Percentiles rank a stretch among this genome's conserved stretches.
phyloP scores from a whole-genome alignment of 2,797 vertebrate genomes.

The Lagorchestes hirsutus region DNA sequence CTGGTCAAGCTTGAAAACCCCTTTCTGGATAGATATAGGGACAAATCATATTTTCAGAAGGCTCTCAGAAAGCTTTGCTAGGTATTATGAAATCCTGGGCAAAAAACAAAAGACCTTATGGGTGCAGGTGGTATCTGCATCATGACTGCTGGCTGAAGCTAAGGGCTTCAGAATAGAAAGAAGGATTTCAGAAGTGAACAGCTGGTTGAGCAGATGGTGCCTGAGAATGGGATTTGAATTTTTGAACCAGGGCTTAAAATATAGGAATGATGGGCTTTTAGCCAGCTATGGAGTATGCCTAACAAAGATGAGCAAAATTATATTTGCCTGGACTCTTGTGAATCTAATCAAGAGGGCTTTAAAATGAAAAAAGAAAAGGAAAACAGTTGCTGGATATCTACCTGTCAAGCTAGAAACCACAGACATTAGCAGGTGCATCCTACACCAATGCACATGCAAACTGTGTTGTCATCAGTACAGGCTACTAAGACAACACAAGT shows the following conservation, averaged over 20 bases:
- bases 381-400: background rate
- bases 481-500: background rate
- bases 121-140: background rate
- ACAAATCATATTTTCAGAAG: background rate
- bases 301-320: background rate
- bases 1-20: background rate
- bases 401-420: background rate
- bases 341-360: slow-evolving; percentile 11
- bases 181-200: background rate
- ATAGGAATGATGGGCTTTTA: slow-evolving; percentile 9
- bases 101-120: background rate
- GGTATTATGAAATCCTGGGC: background rate
- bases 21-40: background rate
- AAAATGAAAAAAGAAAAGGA: background rate
- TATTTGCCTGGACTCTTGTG: background rate
- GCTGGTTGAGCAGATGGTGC: slow-evolving; percentile 6
- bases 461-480: background rate
- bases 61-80: background rate
- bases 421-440: background rate
- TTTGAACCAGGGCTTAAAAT: slow-evolving; percentile 11
- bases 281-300: background rate
- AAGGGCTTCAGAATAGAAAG: background rate
- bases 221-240: slow-evolving; percentile 11
- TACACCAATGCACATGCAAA: background rate
- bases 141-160: background rate